Base-by-base conservation (phyloP, 2,797 vertebrate genomes). In the Melanitta fusca region DNA sequence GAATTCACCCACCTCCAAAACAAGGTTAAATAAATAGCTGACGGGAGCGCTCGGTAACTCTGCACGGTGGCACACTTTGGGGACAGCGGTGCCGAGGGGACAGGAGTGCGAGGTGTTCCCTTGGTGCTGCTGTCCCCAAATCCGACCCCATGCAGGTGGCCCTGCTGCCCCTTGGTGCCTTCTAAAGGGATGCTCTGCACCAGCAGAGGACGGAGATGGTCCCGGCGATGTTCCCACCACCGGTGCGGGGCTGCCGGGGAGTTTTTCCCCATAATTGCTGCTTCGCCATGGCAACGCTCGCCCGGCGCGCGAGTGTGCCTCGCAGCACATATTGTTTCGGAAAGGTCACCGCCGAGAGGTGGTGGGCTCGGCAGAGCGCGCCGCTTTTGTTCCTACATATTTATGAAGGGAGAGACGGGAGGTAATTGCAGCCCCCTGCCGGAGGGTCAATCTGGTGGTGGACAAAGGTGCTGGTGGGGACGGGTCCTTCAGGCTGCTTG, bases 221-320 rank as follows among this genome's bases (percentile, higher is more conserved):
- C 28, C 30, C 39, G 13, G 39, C 9, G 19, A 30, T 30, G 13
- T 30, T 65, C 39, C 30, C 62, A 43, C 39, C 9, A 5, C 14
- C 9, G 20, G 62, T 43, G 62, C 8, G 4, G 79, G 73, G 89
- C 92, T 88, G 87, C 80, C 3, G 51, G 87, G 89, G 65, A 85
- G 61, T 27, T 56, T 1, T 57, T 69, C 69, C 22, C 66, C 18
- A 7, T 73, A 90, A 92, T 73, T 89, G 94, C 95, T 32, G 95
- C 91, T 96, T 96, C 69, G 94, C 96, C 95, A 97, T 97, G 96
- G 96, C 97, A 97, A 97, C 96, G 95, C 94, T 61, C 18, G 94
- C 92, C 92, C 36, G 96, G 93, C n/a, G 92, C 61, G 69, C 27
- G 53, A 80, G 77, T 71, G 91, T 65, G 93, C 95, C 88, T 81